Percentiles rank a stretch among this genome's conserved stretches.
These are phyloP conservation scores for Hemibagrus guttatus DNA, from an alignment of 2,797 vertebrate species.

Conservation along the genomic window DNA sequence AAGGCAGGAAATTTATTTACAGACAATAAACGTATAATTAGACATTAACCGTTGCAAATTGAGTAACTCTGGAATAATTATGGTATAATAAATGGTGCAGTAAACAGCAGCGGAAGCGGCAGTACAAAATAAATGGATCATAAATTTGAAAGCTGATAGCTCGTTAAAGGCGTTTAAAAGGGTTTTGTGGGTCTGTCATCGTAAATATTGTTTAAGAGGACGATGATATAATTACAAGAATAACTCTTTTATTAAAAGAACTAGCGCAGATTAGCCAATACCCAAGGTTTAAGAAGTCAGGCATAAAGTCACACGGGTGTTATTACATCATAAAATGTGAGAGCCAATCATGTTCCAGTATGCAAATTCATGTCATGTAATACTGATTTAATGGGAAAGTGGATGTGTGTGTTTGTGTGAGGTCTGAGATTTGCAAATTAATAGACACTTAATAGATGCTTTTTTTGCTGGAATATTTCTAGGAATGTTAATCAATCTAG, in stretches of 20 bases:
- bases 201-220: not conserved
- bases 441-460: not conserved
- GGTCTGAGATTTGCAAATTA: not conserved
- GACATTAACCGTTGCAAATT: not conserved
- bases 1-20: not conserved
- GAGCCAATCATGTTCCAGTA: conserved; percentile 2
- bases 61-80: not conserved
- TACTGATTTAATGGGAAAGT: not conserved
- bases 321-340: conserved; percentile 2
- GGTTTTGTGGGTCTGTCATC: not conserved
- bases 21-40: not conserved
- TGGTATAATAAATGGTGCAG: not conserved
- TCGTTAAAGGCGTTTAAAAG: not conserved
- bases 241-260: not conserved
- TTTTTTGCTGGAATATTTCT: not conserved
- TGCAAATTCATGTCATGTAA: not conserved
- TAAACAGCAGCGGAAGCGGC: not conserved
- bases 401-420: not conserved
- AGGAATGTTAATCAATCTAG: not conserved
- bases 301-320: not conserved
- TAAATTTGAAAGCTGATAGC: not conserved
- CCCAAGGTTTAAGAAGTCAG: not conserved
- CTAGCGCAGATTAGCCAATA: not conserved
- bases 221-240: not conserved
- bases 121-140: not conserved